These are phyloP conservation scores for Temnopleurus reevesii DNA, from an alignment of 53 echinoderm and acorn worm genomes.

Conservation along the genomic window DNA sequence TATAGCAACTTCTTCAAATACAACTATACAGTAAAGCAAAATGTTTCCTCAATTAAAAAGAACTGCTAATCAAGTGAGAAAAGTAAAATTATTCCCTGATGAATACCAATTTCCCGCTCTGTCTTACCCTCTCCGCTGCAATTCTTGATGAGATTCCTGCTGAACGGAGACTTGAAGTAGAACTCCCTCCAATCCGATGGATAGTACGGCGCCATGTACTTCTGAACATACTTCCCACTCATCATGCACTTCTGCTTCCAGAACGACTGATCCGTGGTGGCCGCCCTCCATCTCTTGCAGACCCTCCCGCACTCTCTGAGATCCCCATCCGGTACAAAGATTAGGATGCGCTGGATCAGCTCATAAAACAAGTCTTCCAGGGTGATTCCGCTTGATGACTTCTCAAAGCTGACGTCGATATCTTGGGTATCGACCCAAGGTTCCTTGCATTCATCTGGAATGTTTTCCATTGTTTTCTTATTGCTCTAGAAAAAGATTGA, in stretches of 20 bases:
- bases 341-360: conserved; percentile 1
- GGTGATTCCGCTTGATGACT: too few species aligned
- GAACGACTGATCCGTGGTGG: conserved; percentile 30
- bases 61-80: too few species aligned
- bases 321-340: conserved; percentile 7
- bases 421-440: not conserved
- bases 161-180: conserved; percentile 78
- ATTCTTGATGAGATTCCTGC: conserved; percentile 84
- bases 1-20: too few species aligned
- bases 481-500: too few species aligned
- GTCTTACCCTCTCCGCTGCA: conserved; percentile 81
- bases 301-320: conserved; percentile 14
- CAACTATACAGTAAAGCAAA: too few species aligned
- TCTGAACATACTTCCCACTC: conserved; percentile 56
- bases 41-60: too few species aligned
- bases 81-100: not conserved
- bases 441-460: not conserved
- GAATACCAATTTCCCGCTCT: too few species aligned
- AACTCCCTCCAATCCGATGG: conserved; percentile 77
- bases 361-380: conserved; percentile 25
- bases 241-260: conserved; percentile 78
- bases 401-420: not conserved
- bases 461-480: too few species aligned
- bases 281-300: not conserved
- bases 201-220: conserved; percentile 66